Percentiles rank a stretch among this genome's conserved stretches.
Conservation (phyloP, 2,797 vertebrate genomes). For the Anabacerthia variegaticeps region DNA sequence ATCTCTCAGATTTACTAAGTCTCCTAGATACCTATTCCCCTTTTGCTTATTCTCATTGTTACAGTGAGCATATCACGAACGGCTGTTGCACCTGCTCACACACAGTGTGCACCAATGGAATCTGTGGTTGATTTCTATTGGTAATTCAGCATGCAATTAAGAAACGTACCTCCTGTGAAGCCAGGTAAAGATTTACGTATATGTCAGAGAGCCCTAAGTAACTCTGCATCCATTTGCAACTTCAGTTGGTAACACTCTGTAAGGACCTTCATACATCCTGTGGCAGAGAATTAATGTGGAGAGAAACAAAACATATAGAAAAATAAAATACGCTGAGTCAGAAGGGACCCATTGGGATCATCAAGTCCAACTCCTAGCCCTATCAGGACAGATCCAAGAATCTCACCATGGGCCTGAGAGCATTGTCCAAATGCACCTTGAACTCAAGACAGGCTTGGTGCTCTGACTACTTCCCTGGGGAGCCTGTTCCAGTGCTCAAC, state of each 20-base stretch:
- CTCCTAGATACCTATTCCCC: background rate
- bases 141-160: background rate
- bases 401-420: background rate
- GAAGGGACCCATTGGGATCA: background rate
- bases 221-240: background rate
- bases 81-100: background rate
- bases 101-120: background rate
- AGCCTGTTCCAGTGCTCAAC: background rate
- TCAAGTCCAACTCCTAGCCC: background rate
- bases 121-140: background rate
- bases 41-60: background rate
- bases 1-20: background rate
- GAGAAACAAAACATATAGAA: background rate
- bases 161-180: background rate
- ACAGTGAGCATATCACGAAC: background rate
- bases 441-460: background rate
- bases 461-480: background rate
- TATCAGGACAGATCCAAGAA: background rate
- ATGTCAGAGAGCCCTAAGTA: background rate
- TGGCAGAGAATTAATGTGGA: background rate
- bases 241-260: background rate
- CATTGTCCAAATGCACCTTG: background rate
- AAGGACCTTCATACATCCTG: background rate
- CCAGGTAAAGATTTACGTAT: background rate
- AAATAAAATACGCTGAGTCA: background rate